These are phyloP conservation scores for Pogona vitticeps DNA, from an alignment of 2,113 vertebrate species.

Conservation along the genomic window DNA sequence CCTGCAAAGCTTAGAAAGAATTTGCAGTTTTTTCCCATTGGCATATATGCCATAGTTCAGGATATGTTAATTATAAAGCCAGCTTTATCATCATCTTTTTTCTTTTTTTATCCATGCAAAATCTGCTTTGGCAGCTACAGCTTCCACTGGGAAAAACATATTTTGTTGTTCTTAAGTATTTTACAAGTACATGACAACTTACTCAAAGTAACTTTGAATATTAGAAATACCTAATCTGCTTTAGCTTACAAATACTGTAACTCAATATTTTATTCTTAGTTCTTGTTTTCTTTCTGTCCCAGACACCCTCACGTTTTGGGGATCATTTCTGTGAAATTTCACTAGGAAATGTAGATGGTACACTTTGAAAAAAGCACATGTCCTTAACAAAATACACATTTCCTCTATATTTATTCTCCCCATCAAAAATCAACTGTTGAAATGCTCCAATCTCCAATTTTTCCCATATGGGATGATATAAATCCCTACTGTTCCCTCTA, in stretches of 20 bases:
- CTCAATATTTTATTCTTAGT: not conserved
- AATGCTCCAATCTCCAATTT: not conserved
- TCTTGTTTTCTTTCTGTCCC: not conserved
- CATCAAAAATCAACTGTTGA: not conserved
- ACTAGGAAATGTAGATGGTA: not conserved
- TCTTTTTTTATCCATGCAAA: not conserved
- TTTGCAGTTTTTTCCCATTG: not conserved
- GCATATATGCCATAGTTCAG: not conserved
- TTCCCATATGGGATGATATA: not conserved
- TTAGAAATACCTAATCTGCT: not conserved
- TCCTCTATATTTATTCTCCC: not conserved
- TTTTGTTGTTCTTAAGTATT: not conserved
- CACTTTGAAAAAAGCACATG: not conserved
- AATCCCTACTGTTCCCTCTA: not conserved
- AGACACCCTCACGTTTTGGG: not conserved
- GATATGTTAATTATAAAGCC: not conserved
- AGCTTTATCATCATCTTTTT: not conserved
- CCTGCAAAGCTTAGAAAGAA: not conserved
- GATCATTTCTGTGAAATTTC: not conserved
- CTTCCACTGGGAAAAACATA: not conserved
- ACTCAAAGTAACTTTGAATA: not conserved
- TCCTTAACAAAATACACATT: not conserved
- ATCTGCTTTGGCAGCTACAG: not conserved
- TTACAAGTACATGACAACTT: not conserved
- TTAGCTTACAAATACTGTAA: not conserved